Evolutionary conservation across 2,888 invertebrate species (phyloP), one percentile per base, ranked within the genome.

Genomic region (Amaurobius ferox): DNA sequence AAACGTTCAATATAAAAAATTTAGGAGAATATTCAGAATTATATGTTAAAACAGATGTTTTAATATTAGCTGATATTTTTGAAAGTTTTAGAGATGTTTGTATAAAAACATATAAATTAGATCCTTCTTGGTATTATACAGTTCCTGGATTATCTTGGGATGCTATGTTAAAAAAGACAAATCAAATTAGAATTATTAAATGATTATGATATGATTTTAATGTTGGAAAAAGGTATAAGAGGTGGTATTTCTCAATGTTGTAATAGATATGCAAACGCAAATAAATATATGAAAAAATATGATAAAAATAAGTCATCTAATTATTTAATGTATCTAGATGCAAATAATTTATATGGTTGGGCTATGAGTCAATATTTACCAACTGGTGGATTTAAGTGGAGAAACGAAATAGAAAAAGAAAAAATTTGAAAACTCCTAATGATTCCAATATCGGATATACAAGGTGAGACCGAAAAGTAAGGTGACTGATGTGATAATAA

Each of bases 151-250:
- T 66, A 35, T n/a, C 32, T 6, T 66, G 66, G 66, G 32, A 66
- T 19, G 66, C 32, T 2, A 32, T 30, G 90, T 28, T 74, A 73
- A 76, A 88, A 89, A 40, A 30, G 88, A 66, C 64, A 1, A 3
- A 16, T 66, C n/a, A n/a, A 19, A 79, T 79, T 90, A 64, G 88
- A 90, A 80, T 83, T 90, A 55, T 76, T 91, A 6, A 86, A 80
- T 39, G 90, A 90, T 83, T 73, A 85, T 61, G 89, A 90, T 71
- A 89, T 88, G 89, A 87, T 89, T 30, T 30, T 89, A 9, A 88
- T 90, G 61, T 70, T 89, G 79, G 89, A 89, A 83, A 30, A 85
- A 64, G 83, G 88, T 73, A 86, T 80, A 35, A 87, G 89, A 89
- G 89, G 79, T 3, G 79, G 86, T 23, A 55, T 87, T 35, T 81